Conservation (phyloP, 2,797 vertebrate genomes). For the Phoebastria nigripes region DNA sequence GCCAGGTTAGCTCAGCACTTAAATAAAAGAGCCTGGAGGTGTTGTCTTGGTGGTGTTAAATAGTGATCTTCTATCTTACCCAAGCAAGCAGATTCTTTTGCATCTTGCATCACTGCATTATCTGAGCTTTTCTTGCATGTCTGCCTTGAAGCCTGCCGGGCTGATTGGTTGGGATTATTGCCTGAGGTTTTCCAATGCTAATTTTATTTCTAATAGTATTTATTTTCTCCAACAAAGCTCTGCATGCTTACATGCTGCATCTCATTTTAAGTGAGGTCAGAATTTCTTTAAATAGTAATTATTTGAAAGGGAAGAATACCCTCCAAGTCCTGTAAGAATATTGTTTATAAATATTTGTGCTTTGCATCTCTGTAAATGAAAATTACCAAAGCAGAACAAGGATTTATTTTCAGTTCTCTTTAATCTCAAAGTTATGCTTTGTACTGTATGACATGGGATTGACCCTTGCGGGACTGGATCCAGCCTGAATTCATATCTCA, state of each 20-base stretch:
- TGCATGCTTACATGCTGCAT: background rate
- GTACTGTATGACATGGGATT: background rate
- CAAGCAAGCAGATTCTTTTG: conserved; percentile 31
- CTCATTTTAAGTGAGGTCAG: conserved; percentile 22
- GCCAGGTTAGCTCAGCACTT: background rate
- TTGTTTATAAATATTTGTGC: conserved; percentile 44
- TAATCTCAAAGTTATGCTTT: background rate
- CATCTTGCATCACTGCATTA: conserved; percentile 23
- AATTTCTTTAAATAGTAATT: conserved; percentile 52
- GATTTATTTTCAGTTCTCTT: conserved; percentile 20
- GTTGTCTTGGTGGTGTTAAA: conserved; percentile 14
- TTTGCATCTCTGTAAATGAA: conserved; percentile 9
- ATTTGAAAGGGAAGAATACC: conserved; percentile 19
- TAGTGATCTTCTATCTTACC: conserved; percentile 5
- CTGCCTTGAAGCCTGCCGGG: background rate
- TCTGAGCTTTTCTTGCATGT: background rate
- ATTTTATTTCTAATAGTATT: conserved; percentile 12
- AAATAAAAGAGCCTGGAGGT: conserved; percentile 29
- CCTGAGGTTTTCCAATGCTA: background rate
- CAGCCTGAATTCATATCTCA: conserved; percentile 1
- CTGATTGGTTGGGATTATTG: conserved; percentile 1
- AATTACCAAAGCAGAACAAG: conserved; percentile 21
- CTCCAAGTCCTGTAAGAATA: background rate
- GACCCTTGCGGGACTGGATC: background rate
- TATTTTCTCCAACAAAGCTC: conserved; percentile 36